These are phyloP conservation scores for Linyphia triangularis DNA, from an alignment of 2,888 invertebrate genomes.

Conservation along the genomic window DNA sequence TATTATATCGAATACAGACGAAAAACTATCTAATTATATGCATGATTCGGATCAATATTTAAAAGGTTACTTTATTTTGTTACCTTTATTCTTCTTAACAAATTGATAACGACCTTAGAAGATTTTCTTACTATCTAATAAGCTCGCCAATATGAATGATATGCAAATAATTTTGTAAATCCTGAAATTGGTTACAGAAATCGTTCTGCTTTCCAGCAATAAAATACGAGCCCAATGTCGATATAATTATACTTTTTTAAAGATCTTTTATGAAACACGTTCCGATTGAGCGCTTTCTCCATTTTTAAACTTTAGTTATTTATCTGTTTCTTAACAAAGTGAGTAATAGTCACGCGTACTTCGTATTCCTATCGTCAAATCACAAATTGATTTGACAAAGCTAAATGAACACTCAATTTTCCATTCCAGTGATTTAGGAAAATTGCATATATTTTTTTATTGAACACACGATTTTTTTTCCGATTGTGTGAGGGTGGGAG, in stretches of 20 bases:
- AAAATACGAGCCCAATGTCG: conserved; percentile 12
- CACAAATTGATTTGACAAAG: conserved; percentile 17
- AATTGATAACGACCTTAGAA: no score
- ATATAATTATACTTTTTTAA: not conserved
- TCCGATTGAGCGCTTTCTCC: not conserved
- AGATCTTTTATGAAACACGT: conserved; percentile 7
- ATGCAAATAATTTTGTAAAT: not conserved
- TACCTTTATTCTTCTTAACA: no score
- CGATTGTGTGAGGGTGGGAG: no score
- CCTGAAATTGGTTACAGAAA: not conserved
- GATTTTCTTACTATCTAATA: not conserved
- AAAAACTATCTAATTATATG: no score
- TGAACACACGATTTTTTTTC: no score
- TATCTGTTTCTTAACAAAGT: not conserved
- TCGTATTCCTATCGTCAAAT: not conserved
- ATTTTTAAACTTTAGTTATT: not conserved
- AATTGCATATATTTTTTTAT: not conserved
- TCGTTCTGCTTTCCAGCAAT: not conserved
- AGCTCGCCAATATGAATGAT: not conserved
- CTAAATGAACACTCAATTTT: not conserved
- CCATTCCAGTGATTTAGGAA: not conserved
- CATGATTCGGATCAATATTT: no score
- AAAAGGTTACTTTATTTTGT: no score
- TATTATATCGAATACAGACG: no score
- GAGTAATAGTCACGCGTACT: not conserved